Conservation (phyloP, 2,113 vertebrate species). For the mouse (Mus musculus) region GRCm39 chrX:43483001-43483500, state of each 20-base stretch:
- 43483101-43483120: background rate
- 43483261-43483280: background rate
- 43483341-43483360: background rate
- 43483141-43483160: slow-evolving; percentile 15
- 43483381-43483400: background rate
- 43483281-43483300: background rate
- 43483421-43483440: slow-evolving; percentile 22
- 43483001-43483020: too few relatives aligned
- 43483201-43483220: background rate
- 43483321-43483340: background rate
- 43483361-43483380: slow-evolving; percentile 1
- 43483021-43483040: too few relatives aligned
- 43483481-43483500: background rate
- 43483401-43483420: background rate
- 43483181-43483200: slow-evolving; percentile 8
- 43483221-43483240: background rate
- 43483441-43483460: background rate
- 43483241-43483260: slow-evolving; percentile 23
- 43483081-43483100: background rate
- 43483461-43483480: background rate
- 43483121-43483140: slow-evolving; percentile 1
- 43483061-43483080: too few relatives aligned
- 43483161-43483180: background rate
- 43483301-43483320: slow-evolving; percentile 33
- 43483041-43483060: too few relatives aligned